Evolutionary conservation across 2,113 vertebrate genomes (phyloP), one percentile per base, ranked within the genome.

Genomic region (Hippocampus barbouri): DNA sequence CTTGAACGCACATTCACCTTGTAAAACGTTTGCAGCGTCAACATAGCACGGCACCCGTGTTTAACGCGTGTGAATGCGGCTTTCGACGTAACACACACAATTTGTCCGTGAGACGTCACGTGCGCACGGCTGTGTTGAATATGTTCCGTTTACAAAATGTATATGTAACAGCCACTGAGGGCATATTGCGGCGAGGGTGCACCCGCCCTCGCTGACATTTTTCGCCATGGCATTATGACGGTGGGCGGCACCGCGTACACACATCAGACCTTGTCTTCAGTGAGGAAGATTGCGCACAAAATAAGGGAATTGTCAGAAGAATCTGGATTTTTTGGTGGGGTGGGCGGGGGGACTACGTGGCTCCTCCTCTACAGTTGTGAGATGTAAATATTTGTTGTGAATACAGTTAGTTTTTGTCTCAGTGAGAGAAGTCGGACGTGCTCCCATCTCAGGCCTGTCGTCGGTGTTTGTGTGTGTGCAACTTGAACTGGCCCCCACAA

Each of bases 11-110:
- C 94, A 94, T 92, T 94, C 91, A 92, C 91, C 63, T 8, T 27
- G 25, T 16, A 43, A 4, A 67, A 93, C 91, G 90, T 91, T 89
- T 90, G 84, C 85, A 90, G 88, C 67, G 62, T 89, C 75, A 92
- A 91, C 90, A 87, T 91, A 85, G 76, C 90, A 66, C 77, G 61
- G 53, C 57, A 57, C 65, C n/a, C 68, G 12, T 8, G 62, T 63
- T 73, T 66, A 68, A 41, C 21, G 7, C 57, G 18, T 21, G 23
- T 4, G 12, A 59, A 59, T 23, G 59, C 8, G 27, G 59, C 59
- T 61, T 30, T 30, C 12, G 1, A 27, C 23, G 18, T 43, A 60
- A 74, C 63, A 68, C 79, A 76, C 68, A 72, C 54, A 40, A 83
- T 82, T 73, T 81, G 74, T 77, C 76, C 79, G 56, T 49, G 67